Conservation (phyloP, 2,797 vertebrate species). For the Gymnoscopelus microlampas region DNA sequence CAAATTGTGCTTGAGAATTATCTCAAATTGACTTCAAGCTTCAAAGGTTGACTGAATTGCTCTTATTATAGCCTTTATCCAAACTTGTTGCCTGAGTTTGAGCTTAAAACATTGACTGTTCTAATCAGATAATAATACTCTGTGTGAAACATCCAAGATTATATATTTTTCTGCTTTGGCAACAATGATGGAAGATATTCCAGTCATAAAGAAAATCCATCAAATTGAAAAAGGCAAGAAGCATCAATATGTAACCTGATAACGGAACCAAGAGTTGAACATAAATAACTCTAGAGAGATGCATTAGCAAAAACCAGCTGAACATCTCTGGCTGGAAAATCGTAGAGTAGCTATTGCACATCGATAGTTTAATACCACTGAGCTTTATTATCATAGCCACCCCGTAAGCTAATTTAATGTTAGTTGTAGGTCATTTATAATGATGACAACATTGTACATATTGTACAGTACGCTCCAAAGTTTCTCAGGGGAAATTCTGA, state of each 20-base stretch:
- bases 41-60: constrained; percentile 18
- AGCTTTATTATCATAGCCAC: constrained; percentile 30
- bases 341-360: constrained; percentile 21
- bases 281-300: constrained; percentile 20
- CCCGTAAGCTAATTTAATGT: constrained; percentile 20
- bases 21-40: constrained; percentile 26
- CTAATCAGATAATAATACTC: constrained; percentile 12
- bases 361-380: constrained; percentile 32
- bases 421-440: constrained; percentile 48
- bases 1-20: constrained; percentile 16
- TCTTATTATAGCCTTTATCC: constrained; percentile 8
- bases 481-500: constrained; percentile 53
- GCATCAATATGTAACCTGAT: constrained; percentile 9
- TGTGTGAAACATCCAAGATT: too few relatives aligned
- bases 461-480: constrained; percentile 15
- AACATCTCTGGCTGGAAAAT: constrained; percentile 22
- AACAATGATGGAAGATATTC: constrained; percentile 10
- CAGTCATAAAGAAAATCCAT: constrained; percentile 23
- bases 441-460: constrained; percentile 41
- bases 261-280: constrained; percentile 12
- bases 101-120: constrained; percentile 28
- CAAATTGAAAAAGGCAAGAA: constrained; percentile 6
- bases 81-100: constrained; percentile 10
- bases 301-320: constrained; percentile 31
- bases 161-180: constrained; percentile 13